A percentile compares a stretch with the other conserved stretches of the same genome.
Conservation (phyloP, 2,113 vertebrate genomes). For the Phrynosoma platyrhinos region DNA sequence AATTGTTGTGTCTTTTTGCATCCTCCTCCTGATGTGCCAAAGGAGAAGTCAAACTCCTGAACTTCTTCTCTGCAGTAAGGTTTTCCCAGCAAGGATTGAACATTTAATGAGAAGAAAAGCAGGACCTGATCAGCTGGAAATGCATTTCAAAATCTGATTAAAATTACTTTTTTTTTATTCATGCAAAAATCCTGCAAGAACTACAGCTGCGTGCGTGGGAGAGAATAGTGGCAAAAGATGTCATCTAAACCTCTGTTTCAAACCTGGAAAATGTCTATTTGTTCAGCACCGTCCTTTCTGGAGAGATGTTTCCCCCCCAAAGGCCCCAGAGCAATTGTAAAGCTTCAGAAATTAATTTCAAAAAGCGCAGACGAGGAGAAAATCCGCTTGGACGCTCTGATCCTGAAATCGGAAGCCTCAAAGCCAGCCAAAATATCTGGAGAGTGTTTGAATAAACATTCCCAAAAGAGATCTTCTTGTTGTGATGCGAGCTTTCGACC, state of each 20-base stretch:
- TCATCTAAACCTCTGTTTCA: neutral
- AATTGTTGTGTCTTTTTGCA: neutral
- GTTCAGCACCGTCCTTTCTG: neutral
- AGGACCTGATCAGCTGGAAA: neutral
- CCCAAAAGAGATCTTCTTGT: neutral
- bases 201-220: neutral
- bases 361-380: neutral
- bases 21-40: neutral
- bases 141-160: neutral
- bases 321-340: neutral
- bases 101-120: neutral
- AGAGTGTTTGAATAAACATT: neutral
- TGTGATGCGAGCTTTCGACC: too few species aligned
- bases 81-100: neutral
- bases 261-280: neutral
- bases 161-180: neutral
- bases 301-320: too few species aligned
- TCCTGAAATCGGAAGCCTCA: neutral
- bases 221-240: neutral
- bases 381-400: neutral
- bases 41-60: neutral
- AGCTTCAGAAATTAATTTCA: neutral
- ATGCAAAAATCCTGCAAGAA: neutral
- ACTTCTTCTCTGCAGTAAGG: too few species aligned
- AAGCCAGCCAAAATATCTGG: neutral